These are phyloP conservation scores for Megalops cyprinoides DNA, from an alignment of 2,797 vertebrate species.

Conservation along the genomic window DNA sequence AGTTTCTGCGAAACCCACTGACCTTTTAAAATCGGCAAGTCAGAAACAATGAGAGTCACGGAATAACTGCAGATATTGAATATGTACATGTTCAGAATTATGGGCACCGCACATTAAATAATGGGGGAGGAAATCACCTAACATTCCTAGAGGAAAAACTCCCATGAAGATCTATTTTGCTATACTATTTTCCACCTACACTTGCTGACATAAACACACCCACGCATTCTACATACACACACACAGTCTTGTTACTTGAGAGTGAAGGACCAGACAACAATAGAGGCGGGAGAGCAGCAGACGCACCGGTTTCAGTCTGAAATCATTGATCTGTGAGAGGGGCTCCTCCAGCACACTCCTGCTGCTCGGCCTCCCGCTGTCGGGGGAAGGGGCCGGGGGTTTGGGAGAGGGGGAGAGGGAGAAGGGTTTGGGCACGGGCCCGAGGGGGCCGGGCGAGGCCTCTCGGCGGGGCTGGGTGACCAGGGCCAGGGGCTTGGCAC, in stretches of 20 bases:
- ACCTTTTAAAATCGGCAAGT: constrained; percentile 47
- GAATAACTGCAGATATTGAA: constrained; percentile 32
- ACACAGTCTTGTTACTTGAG: neutral
- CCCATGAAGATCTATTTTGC: neutral
- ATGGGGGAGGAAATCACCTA: neutral
- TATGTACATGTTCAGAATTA: constrained; percentile 22
- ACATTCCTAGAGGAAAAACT: neutral
- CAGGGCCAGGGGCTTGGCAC: constrained; percentile 78
- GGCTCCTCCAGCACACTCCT: constrained; percentile 80
- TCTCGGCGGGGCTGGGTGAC: constrained; percentile 80
- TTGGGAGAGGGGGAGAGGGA: constrained; percentile 43
- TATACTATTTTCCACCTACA: neutral
- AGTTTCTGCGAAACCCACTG: constrained; percentile 33
- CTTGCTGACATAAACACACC: neutral
- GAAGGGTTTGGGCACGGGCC: constrained; percentile 76
- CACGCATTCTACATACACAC: neutral
- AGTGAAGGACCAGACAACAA: neutral
- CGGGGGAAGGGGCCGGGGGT: constrained; percentile 32
- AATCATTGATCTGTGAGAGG: constrained; percentile 70
- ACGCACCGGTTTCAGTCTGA: constrained; percentile 83
- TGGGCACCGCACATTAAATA: neutral
- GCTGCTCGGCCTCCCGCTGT: constrained; percentile 72
- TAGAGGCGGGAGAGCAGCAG: too few species aligned
- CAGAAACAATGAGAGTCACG: constrained; percentile 43
- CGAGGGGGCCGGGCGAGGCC: constrained; percentile 73